Evolutionary conservation across 2,888 invertebrate genomes (phyloP).

Genomic region (Macaria liturata): DNA sequence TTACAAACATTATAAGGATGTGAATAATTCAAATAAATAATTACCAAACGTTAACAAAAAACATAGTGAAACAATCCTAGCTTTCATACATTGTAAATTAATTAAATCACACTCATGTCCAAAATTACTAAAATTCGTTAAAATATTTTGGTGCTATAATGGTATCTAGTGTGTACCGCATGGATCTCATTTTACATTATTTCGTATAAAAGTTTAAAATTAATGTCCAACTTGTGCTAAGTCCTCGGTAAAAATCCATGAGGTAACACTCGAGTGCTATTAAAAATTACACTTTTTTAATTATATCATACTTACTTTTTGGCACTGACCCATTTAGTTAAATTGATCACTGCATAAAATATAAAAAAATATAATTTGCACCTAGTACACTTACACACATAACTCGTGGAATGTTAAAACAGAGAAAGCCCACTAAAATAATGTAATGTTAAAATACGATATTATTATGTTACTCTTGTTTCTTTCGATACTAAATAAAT

Average conservation of each 20-base stretch:
- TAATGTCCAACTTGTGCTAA: not conserved
- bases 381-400: constrained; percentile 11
- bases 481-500: too few species aligned
- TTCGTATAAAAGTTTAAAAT: too few species aligned
- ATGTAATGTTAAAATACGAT: not conserved
- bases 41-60: constrained; percentile 40
- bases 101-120: constrained; percentile 23
- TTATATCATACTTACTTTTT: constrained; percentile 4
- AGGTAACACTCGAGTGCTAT: not conserved
- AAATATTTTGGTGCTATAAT: constrained; percentile 2
- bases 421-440: constrained; percentile 16
- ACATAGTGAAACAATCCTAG: constrained; percentile 33
- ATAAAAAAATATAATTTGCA: constrained; percentile 1
- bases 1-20: constrained; percentile 38
- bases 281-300: not conserved
- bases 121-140: constrained; percentile 1
- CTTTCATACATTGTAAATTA: constrained; percentile 20
- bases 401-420: constrained; percentile 23
- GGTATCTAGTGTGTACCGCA: constrained; percentile 2
- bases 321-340: constrained; percentile 9
- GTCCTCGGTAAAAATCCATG: not conserved
- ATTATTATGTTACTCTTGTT: too few species aligned
- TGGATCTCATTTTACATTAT: not conserved
- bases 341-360: constrained; percentile 16
- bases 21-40: constrained; percentile 41